These are phyloP conservation scores for Scaptomyza tumidula DNA, from an alignment of 2,888 invertebrate species.

Conservation along the genomic window DNA sequence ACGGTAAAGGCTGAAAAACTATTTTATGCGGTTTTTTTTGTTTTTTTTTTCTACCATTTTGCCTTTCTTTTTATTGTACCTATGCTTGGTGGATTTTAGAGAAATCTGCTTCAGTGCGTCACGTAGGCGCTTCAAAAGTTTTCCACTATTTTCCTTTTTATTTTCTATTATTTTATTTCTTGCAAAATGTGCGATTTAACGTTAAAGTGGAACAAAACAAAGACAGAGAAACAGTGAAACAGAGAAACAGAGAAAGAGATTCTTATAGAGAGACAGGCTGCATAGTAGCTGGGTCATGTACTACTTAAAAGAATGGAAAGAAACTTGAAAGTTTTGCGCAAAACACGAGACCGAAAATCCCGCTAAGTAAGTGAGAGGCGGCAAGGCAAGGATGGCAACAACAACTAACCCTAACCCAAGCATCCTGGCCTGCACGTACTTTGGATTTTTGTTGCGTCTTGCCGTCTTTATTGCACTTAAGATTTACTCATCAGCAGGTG, in stretches of 20 bases:
- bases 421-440: slow-evolving; percentile 72
- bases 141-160: slow-evolving; percentile 30
- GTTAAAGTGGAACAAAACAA: slow-evolving; percentile 73
- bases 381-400: slow-evolving; percentile 25
- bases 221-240: background rate
- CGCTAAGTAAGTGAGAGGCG: slow-evolving; percentile 80
- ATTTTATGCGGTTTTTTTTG: slow-evolving; percentile 43
- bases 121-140: slow-evolving; percentile 83
- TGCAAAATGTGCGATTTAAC: slow-evolving; percentile 81
- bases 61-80: slow-evolving; percentile 18
- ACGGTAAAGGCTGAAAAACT: slow-evolving; percentile 69
- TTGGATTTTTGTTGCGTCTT: slow-evolving; percentile 76
- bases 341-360: slow-evolving; percentile 75
- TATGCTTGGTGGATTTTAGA: slow-evolving; percentile 38
- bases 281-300: slow-evolving; percentile 54
- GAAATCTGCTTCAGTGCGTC: slow-evolving; percentile 79
- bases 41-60: slow-evolving; percentile 10
- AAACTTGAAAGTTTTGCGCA: slow-evolving; percentile 56
- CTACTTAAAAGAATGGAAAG: slow-evolving; percentile 75
- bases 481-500: slow-evolving; percentile 81
- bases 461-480: slow-evolving; percentile 78
- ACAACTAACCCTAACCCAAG: slow-evolving; percentile 1
- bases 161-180: slow-evolving; percentile 49
- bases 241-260: background rate
- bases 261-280: slow-evolving; percentile 27